Percentiles rank a stretch among this genome's conserved stretches.
These are phyloP conservation scores for Artemia franciscana DNA, from an alignment of 1,140 invertebrate genomes.

Conservation along the genomic window DNA sequence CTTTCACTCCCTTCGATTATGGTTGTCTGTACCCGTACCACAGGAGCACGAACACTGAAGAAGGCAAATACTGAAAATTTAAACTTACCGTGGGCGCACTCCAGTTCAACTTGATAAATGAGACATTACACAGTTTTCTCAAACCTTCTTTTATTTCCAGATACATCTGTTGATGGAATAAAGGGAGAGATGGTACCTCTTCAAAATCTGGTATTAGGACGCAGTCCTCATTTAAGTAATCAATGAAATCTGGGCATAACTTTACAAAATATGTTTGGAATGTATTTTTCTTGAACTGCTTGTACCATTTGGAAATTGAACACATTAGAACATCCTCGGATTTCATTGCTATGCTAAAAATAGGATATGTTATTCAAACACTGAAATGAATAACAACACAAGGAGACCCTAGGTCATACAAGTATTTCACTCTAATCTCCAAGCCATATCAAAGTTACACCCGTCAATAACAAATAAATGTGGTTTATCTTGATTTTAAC, in stretches of 20 bases:
- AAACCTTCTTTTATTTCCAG: background rate
- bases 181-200: background rate
- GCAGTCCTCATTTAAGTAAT: background rate
- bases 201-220: background rate
- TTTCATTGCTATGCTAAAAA: background rate
- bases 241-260: background rate
- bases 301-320: background rate
- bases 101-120: background rate
- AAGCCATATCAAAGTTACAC: too few relatives aligned
- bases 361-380: too few relatives aligned
- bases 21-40: too few relatives aligned
- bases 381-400: too few relatives aligned
- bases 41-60: too few relatives aligned
- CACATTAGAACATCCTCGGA: background rate
- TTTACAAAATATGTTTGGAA: background rate
- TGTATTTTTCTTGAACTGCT: background rate
- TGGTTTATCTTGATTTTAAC: too few relatives aligned
- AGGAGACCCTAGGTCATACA: too few relatives aligned
- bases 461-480: too few relatives aligned
- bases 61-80: too few relatives aligned
- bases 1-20: too few relatives aligned
- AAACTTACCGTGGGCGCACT: background rate
- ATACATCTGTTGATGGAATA: background rate
- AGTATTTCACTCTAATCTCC: too few relatives aligned
- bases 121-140: background rate